phyloP scores from a whole-genome alignment of 2,797 vertebrate species.

The Falco rusticolus region DNA sequence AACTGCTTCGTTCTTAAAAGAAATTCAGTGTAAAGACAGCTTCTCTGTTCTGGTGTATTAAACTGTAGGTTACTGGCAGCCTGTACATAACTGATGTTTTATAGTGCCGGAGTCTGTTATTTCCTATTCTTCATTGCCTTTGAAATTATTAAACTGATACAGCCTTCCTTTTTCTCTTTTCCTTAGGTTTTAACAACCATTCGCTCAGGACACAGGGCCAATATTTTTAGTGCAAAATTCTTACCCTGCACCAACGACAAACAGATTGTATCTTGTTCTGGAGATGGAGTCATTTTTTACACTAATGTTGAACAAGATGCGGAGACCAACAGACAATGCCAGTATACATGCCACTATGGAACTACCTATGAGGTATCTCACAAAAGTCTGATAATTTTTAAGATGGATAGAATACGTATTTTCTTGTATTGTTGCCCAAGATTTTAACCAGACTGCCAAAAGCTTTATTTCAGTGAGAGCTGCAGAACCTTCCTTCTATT shows the following conservation, averaged over 20 bases:
- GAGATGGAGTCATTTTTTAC: constrained; percentile 97
- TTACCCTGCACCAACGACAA: constrained; percentile 95
- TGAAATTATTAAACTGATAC: neutral
- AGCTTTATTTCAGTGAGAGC: neutral
- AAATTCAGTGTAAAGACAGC: neutral
- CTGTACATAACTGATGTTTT: neutral
- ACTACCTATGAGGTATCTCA: constrained; percentile 94
- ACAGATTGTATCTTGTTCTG: constrained; percentile 97
- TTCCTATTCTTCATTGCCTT: neutral
- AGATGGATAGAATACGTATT: neutral
- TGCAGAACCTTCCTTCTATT: neutral
- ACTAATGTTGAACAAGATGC: constrained; percentile 94
- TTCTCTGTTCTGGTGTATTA: neutral
- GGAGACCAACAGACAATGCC: constrained; percentile 94
- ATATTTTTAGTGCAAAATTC: constrained; percentile 99
- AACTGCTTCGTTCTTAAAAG: neutral
- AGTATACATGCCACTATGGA: constrained; percentile 97
- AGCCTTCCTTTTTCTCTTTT: neutral
- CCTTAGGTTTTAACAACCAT: constrained; percentile 93
- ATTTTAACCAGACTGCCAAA: neutral
- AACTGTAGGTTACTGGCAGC: neutral
- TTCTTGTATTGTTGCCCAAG: neutral
- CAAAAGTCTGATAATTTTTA: neutral
- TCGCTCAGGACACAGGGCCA: constrained; percentile 95
- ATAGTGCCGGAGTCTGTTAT: neutral